Conservation (phyloP, 2,113 vertebrate species). For the Echinops telfairi region DNA sequence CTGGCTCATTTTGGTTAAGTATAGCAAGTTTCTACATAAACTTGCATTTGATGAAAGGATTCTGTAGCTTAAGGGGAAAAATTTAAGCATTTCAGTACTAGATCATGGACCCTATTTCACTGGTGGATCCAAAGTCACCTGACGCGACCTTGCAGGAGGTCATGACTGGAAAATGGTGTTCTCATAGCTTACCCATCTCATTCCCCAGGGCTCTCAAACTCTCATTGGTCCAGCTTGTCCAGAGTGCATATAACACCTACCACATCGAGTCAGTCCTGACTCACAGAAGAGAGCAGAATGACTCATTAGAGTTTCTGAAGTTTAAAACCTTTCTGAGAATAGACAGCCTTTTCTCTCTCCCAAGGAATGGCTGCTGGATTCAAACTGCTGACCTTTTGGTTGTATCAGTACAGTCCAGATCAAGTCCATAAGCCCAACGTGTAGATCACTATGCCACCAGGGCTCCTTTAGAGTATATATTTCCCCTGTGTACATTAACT, state of each 20-base stretch:
- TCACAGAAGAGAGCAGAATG: too few relatives aligned
- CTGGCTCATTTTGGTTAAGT: too few relatives aligned
- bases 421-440: too few relatives aligned
- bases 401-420: too few relatives aligned
- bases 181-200: background rate
- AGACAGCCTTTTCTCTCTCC: too few relatives aligned
- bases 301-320: too few relatives aligned
- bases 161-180: background rate
- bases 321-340: too few relatives aligned
- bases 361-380: too few relatives aligned
- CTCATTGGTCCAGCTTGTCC: background rate
- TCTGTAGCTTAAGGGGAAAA: background rate
- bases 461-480: too few relatives aligned
- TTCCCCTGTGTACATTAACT: background rate
- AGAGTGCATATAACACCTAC: background rate
- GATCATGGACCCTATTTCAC: background rate
- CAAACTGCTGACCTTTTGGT: too few relatives aligned
- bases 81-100: background rate
- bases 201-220: background rate
- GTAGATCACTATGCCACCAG: too few relatives aligned
- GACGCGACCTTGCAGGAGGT: background rate
- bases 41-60: slow-evolving; percentile 29
- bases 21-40: background rate
- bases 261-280: too few relatives aligned
- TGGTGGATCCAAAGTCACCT: background rate